phyloP scores from a whole-genome alignment of 2,797 vertebrate species.

The Hyperoplus lanceolatus region DNA sequence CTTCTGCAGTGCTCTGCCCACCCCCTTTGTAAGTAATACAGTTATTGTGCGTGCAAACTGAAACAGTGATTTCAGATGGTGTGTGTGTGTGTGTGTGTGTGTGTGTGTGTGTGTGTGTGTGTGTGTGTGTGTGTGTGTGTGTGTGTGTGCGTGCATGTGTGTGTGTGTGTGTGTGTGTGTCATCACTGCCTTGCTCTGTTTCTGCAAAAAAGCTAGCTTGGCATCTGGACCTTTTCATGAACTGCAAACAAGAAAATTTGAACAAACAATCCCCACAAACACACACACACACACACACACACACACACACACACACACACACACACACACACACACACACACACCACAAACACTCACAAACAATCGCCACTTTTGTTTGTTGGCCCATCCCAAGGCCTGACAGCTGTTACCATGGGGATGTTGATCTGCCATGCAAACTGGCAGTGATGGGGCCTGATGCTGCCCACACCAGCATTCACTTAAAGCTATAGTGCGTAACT shows the following conservation, averaged over 20 bases:
- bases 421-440: slow-evolving; percentile 59
- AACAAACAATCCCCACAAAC: slow-evolving; percentile 75
- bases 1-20: slow-evolving; percentile 31
- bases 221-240: slow-evolving; percentile 82
- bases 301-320: no score
- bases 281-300: no score
- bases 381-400: slow-evolving; percentile 67
- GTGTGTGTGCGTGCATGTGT: no score
- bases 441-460: slow-evolving; percentile 30
- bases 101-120: no score
- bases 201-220: slow-evolving; percentile 68
- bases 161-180: not conserved
- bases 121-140: no score
- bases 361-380: slow-evolving; percentile 83
- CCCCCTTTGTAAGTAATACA: slow-evolving; percentile 35
- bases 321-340: no score
- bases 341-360: slow-evolving; percentile 49
- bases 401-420: slow-evolving; percentile 75
- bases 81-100: not conserved
- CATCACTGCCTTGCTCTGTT: slow-evolving; percentile 70
- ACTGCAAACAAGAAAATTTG: slow-evolving; percentile 79
- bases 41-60: slow-evolving; percentile 33
- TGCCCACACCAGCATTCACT: slow-evolving; percentile 13
- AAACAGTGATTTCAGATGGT: slow-evolving; percentile 45
- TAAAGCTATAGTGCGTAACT: not conserved